phyloP scores from a whole-genome alignment of 2,113 vertebrate genomes.

The Epinephelus lanceolatus region DNA sequence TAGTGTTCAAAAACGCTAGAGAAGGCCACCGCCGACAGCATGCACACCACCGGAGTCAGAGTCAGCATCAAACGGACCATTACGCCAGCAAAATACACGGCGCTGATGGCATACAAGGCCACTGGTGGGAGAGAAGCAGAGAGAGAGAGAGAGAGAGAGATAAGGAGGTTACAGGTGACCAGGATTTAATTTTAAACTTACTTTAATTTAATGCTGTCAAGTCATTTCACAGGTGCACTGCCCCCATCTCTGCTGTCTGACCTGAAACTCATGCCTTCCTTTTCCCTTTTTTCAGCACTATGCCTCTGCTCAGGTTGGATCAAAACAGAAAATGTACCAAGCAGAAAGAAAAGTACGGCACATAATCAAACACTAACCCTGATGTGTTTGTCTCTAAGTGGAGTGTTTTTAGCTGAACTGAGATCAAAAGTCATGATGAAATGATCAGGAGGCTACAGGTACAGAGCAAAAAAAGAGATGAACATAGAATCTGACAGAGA shows the following conservation, averaged over 20 bases:
- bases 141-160: not conserved
- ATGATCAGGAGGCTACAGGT: no score
- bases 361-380: slow-evolving; percentile 7
- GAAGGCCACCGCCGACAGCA: slow-evolving; percentile 95
- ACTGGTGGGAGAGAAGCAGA: slow-evolving; percentile 80
- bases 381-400: not conserved
- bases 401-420: no score
- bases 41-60: slow-evolving; percentile 95
- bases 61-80: slow-evolving; percentile 97
- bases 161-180: not conserved
- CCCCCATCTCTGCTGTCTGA: not conserved
- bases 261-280: not conserved
- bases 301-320: not conserved
- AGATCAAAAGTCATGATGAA: no score
- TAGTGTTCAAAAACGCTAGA: slow-evolving; percentile 96
- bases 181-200: not conserved
- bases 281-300: not conserved
- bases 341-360: not conserved
- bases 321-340: not conserved
- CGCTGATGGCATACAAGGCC: slow-evolving; percentile 93
- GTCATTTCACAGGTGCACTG: not conserved
- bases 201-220: slow-evolving; percentile 10
- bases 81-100: slow-evolving; percentile 93
- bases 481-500: not conserved
- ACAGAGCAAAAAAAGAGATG: no score